phyloP scores from a whole-genome alignment of 37 sponge, comb jelly and placozoan species.

The Amphimedon queenslandica region DNA sequence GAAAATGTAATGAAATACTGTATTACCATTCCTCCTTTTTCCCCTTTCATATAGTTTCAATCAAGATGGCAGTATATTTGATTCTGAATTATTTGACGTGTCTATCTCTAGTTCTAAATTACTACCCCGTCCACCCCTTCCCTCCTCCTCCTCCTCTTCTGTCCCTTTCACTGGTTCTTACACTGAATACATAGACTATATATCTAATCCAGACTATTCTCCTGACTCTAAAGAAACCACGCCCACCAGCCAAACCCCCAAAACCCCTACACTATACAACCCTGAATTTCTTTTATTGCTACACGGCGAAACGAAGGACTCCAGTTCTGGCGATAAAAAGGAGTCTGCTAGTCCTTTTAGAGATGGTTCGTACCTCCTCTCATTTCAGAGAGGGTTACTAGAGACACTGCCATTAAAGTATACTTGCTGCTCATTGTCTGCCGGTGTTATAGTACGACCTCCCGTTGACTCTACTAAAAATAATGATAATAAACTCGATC shows the following conservation, averaged over 20 bases:
- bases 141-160: neutral
- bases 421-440: slow-evolving; percentile 29
- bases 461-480: neutral
- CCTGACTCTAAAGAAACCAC: neutral
- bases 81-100: slow-evolving; percentile 50
- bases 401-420: slow-evolving; percentile 55
- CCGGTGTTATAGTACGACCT: slow-evolving; percentile 27
- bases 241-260: neutral
- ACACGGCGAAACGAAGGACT: neutral
- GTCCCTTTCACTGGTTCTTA: neutral
- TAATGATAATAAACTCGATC: neutral
- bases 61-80: slow-evolving; percentile 42
- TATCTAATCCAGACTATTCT: neutral
- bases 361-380: slow-evolving; percentile 62
- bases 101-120: neutral
- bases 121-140: neutral
- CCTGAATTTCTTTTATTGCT: slow-evolving; percentile 51
- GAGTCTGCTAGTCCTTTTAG: slow-evolving; percentile 30
- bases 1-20: too few species aligned
- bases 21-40: too few species aligned
- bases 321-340: neutral
- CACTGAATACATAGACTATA: neutral
- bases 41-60: slow-evolving; percentile 32
- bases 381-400: slow-evolving; percentile 47
- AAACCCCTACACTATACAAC: slow-evolving; percentile 48